These are phyloP conservation scores for Leucophenga maculata DNA, from an alignment of 2,888 invertebrate species.

Conservation along the genomic window DNA sequence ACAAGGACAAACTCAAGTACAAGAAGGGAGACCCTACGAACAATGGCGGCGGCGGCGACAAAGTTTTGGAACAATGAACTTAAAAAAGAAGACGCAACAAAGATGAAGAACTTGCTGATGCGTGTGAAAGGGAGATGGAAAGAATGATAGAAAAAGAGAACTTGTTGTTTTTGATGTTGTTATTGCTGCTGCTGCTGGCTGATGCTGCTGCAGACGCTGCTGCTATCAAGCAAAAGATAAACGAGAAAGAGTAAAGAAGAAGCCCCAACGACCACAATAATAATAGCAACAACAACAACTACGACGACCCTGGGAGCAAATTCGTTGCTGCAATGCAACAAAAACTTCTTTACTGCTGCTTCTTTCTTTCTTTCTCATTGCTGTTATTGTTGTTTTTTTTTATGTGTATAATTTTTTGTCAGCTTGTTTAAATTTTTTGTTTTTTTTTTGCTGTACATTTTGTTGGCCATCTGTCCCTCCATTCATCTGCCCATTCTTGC, in stretches of 20 bases:
- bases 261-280: constrained; percentile 10
- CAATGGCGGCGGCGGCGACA: background rate
- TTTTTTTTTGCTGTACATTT: constrained; percentile 21
- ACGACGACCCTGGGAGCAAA: constrained; percentile 61
- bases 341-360: constrained; percentile 29
- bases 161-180: no score
- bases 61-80: constrained; percentile 10
- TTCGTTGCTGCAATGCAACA: constrained; percentile 51
- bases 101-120: background rate
- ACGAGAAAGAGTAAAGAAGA: constrained; percentile 19
- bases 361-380: background rate
- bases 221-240: constrained; percentile 42
- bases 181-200: no score
- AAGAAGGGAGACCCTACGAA: background rate
- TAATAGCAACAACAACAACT: constrained; percentile 12
- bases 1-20: background rate
- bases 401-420: constrained; percentile 1
- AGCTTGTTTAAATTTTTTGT: background rate
- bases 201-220: constrained; percentile 30
- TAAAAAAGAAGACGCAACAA: background rate
- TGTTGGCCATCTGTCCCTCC: background rate
- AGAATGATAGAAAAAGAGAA: no score
- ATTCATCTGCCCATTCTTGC: background rate
- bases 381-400: background rate
- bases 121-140: no score